Evolutionary conservation across 2,888 invertebrate species (phyloP).

Genomic region (Tridacna crocea): DNA sequence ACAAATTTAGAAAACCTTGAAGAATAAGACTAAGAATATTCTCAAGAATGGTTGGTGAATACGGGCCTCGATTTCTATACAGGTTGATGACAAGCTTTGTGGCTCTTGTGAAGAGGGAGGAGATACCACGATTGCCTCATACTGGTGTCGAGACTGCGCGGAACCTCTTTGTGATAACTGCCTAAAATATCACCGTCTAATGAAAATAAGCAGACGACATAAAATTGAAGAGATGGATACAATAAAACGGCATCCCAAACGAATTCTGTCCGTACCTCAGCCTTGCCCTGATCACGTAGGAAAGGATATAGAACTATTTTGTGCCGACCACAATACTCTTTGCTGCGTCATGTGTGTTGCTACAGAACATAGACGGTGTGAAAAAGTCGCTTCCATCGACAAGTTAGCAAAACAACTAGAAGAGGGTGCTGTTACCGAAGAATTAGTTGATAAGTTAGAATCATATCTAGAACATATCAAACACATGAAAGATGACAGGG

Average conservation of each 20-base stretch:
- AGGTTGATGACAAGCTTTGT: conserved; percentile 62
- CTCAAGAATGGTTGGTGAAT: too few relatives aligned
- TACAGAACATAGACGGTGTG: conserved; percentile 61
- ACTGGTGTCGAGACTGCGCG: conserved; percentile 64
- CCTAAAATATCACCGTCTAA: conserved; percentile 59
- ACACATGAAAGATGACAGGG: conserved; percentile 51
- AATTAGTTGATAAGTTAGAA: conserved; percentile 59
- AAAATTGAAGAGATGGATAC: conserved; percentile 64
- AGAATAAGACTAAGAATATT: too few relatives aligned
- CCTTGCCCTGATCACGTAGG: conserved; percentile 64
- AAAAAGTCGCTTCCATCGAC: conserved; percentile 63
- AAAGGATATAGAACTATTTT: conserved; percentile 62
- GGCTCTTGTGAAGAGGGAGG: conserved; percentile 64
- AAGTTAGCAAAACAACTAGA: conserved; percentile 62
- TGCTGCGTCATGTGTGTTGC: conserved; percentile 66
- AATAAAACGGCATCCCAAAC: conserved; percentile 57
- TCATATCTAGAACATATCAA: conserved; percentile 59
- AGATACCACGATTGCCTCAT: conserved; percentile 56
- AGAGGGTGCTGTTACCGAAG: conserved; percentile 60
- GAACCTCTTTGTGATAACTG: conserved; percentile 63
- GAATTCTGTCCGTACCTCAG: conserved; percentile 60
- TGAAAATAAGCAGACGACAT: conserved; percentile 62
- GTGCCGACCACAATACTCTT: conserved; percentile 60
- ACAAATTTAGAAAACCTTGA: too few relatives aligned
- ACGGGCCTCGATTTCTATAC: background rate